Evolutionary conservation across 2,797 vertebrate species (phyloP).

Genomic region (Neopelma chrysocephalum): DNA sequence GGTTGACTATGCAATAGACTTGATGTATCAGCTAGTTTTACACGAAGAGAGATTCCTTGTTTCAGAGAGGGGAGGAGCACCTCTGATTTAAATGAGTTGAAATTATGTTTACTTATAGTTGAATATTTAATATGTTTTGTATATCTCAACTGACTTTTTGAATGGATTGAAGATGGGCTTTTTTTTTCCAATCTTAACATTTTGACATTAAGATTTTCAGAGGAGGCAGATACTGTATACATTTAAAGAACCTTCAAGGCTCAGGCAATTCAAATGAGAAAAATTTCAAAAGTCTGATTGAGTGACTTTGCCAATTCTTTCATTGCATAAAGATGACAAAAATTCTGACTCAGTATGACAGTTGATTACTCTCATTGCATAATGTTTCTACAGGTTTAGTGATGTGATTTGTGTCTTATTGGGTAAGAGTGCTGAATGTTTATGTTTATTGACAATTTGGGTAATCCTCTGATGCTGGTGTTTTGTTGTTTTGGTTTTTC

Average conservation of each 20-base stretch:
- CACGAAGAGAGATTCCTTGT: background rate
- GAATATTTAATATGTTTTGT: background rate
- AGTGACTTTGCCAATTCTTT: constrained; percentile 47
- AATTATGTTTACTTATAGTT: background rate
- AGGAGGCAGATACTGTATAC: constrained; percentile 22
- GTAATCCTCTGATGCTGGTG: background rate
- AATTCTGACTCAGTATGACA: background rate
- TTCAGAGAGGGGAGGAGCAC: background rate
- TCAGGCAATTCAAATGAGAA: constrained; percentile 55
- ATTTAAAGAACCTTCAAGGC: constrained; percentile 51
- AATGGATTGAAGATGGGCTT: constrained; percentile 21
- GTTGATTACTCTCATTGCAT: background rate
- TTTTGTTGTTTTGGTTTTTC: background rate
- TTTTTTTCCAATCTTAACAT: constrained; percentile 24
- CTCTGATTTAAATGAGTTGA: background rate
- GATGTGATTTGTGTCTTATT: background rate
- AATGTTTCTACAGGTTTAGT: constrained; percentile 16
- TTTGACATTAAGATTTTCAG: constrained; percentile 56
- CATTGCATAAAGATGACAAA: constrained; percentile 36
- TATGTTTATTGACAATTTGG: background rate
- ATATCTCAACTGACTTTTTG: background rate
- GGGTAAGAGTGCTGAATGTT: background rate
- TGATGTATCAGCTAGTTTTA: background rate
- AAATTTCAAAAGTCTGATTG: constrained; percentile 53
- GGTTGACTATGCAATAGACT: background rate